Percentiles rank a stretch among this genome's conserved stretches.
These are phyloP conservation scores for Proisotoma minuta DNA, from an alignment of 2,888 invertebrate genomes.

Conservation along the genomic window DNA sequence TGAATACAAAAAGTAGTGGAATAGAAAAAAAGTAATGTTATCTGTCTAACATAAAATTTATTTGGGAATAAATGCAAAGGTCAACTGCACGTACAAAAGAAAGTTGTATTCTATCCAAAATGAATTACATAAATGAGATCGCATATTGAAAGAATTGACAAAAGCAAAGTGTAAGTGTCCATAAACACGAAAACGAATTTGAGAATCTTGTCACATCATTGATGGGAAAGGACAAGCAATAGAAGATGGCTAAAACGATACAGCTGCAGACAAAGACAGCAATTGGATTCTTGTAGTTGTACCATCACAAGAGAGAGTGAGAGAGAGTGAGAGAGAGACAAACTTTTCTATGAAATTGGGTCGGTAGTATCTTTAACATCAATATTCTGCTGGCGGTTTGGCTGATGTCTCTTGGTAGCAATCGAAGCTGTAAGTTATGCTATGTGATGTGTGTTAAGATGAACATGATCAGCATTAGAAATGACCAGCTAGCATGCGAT, in stretches of 20 bases:
- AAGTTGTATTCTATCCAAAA: too few species aligned
- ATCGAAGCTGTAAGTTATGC: constrained; percentile 23
- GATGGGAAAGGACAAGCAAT: not conserved
- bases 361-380: constrained; percentile 9
- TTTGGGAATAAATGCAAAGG: too few species aligned
- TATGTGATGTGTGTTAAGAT: constrained; percentile 18
- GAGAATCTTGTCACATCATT: not conserved
- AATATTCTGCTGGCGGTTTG: constrained; percentile 15
- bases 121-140: too few species aligned
- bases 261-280: not conserved
- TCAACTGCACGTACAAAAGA: too few species aligned
- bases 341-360: not conserved
- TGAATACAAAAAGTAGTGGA: too few species aligned
- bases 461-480: constrained; percentile 14
- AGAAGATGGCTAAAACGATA: not conserved
- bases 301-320: not conserved
- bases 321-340: not conserved
- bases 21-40: too few species aligned
- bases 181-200: not conserved
- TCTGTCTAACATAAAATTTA: too few species aligned
- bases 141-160: too few species aligned
- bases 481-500: constrained; percentile 8
- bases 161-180: too few species aligned
- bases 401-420: constrained; percentile 21
- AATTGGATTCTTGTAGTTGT: not conserved